Evolutionary conservation across 2,888 invertebrate genomes (phyloP), one percentile per base, ranked within the genome.

Genomic region (Scaptodrosophila latifasciaeformis): DNA sequence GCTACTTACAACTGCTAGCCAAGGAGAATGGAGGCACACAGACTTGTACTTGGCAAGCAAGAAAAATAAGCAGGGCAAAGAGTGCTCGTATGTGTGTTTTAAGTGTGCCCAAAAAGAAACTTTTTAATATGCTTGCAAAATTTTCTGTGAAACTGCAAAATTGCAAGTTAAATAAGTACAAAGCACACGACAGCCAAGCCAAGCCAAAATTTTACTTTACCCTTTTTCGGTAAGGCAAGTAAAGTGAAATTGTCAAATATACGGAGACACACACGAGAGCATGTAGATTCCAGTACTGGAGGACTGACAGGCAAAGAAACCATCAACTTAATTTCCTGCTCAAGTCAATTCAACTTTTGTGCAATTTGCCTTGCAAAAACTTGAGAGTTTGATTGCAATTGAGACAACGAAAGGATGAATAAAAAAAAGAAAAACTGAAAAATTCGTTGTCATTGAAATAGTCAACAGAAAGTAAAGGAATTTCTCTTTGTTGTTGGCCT

Each of bases 301-400:
- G 24, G 7, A 24, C 24, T 24, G 24, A 24, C 34, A 37, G 46
- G 61, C 45, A 59, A 42, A 58, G 31, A 60, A 70, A 52, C 59
- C 62, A 68, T 81, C 69, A 75, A 81, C 72, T 78, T 75, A 81
- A 75, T 81, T 81, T 75, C 76, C 77, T 64, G 62, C 62, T 62
- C 64, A 62, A 75, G 76, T 64, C 81, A 78, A 75, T 79, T 68
- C 62, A 75, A 81, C 76, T 81, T 75, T 70, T 70, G 56, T 65
- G 63, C 63, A 68, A 78, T 81, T 75, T 75, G 76, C 60, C 54
- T 62, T 61, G 42, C 49, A 60, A 65, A 54, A 74, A 59, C 59
- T 63, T 50, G 57, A 46, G 74, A 81, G 60, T 75, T 81, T 81
- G 79, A 75, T 78, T 81, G 79, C 61, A 58, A 75, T 65, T 59